Percentiles rank a stretch among this genome's conserved stretches.
Evolutionary conservation across 1,140 invertebrate species (phyloP).

Genomic region (Lucilia cuprina): DNA sequence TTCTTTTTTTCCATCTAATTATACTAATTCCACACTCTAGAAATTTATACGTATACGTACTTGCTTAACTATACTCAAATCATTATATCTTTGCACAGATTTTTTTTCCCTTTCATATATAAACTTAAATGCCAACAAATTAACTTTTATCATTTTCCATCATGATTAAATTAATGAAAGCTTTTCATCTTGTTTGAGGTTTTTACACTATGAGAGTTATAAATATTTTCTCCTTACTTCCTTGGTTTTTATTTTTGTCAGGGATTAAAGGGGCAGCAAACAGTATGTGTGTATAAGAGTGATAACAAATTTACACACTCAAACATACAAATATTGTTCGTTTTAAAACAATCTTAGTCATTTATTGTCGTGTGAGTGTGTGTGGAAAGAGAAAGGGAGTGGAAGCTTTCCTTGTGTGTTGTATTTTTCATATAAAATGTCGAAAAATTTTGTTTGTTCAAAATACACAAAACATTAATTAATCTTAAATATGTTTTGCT

Average conservation of each 20-base stretch:
- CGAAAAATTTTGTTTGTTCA: background rate
- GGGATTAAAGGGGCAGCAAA: background rate
- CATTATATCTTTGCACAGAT: no score
- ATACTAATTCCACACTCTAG: no score
- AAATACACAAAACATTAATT: conserved; percentile 5
- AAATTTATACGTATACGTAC: no score
- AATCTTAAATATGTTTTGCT: conserved; percentile 18
- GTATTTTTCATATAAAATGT: background rate
- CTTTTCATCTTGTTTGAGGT: background rate
- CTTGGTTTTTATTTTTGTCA: background rate
- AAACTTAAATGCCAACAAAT: background rate
- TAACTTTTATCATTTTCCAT: background rate
- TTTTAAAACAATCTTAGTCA: background rate
- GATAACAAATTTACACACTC: background rate
- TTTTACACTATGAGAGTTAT: background rate
- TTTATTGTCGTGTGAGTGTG: background rate
- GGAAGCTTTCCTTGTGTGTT: no score
- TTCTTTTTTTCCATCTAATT: no score
- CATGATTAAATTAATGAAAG: conserved; percentile 8
- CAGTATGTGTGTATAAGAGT: background rate
- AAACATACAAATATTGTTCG: background rate
- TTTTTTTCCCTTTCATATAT: background rate
- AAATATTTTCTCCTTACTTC: background rate
- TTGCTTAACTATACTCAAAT: no score
- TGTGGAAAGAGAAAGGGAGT: background rate